Base-by-base conservation (phyloP, 2,888 invertebrate species). In the Tuberolachnus salignus region DNA sequence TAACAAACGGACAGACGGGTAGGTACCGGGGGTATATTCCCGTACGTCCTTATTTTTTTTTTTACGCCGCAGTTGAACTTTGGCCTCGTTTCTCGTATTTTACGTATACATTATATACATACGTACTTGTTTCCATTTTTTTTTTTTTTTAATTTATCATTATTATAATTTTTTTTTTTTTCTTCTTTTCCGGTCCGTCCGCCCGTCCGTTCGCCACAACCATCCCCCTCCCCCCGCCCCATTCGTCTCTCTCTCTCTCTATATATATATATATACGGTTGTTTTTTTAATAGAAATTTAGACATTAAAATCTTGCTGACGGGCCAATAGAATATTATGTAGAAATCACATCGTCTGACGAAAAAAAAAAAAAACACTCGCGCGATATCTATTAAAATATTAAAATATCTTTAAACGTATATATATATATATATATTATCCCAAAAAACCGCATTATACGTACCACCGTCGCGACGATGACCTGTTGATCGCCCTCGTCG, bases 301-400 rank as follows among this genome's bases (percentile, higher is more conserved):
- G 69, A 78, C 69, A 4, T 78, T 61, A 78, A 78, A 46, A 78
- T 69, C 57, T 21, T 49, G 78, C 49, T 78, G 78, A 78, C 78
- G 67, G 78, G 42, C 51, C 8, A n/a, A 49, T 67, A 26, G 34
- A 9, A 59, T 26, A 78, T 34, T 34, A 6, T 34, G 34, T 34
- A 34, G 19, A 3, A 69, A 51, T 57, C 46, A 69, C 34, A 34
- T 4, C n/a, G 26, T 49, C 57, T 8, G 23, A 74, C 61, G 34
- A 72, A 61, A 57, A 34, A 57, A 34, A 34, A 34, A 34, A 34
- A 72, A 61, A 57, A 21, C 3, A 26, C 34, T 19, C 9, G 23
- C 26, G 6, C 53, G 13, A n/a, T 34, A 34, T 34, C 34, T 34
- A 34, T 34, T 34, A 34, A 34, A n/a, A n/a, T n/a, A n/a, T n/a